Percentiles rank a stretch among this genome's conserved stretches.
Evolutionary conservation across 2,888 invertebrate species (phyloP).

Genomic region (Taphrorychus bicolor): DNA sequence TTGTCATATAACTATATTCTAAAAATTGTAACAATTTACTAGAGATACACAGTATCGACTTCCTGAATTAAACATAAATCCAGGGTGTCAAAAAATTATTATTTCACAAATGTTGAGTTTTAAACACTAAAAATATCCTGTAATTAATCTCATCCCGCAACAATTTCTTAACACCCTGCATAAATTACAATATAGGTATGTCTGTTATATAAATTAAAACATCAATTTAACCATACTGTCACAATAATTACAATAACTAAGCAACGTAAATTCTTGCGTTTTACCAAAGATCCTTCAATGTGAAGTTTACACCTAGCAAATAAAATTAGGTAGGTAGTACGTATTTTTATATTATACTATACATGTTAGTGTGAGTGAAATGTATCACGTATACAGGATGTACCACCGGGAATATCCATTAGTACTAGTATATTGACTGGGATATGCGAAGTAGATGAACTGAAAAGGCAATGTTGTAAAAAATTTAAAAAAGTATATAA

Average conservation of each 20-base stretch:
- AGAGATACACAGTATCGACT: constrained; percentile 63
- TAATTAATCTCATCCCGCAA: not conserved
- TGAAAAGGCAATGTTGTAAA: too few relatives aligned
- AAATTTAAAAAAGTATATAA: too few relatives aligned
- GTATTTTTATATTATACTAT: not conserved
- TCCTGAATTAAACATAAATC: constrained; percentile 32
- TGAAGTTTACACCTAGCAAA: constrained; percentile 50
- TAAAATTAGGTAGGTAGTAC: not conserved
- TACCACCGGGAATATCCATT: too few relatives aligned
- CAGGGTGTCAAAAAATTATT: constrained; percentile 26
- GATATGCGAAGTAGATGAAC: too few relatives aligned
- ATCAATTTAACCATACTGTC: not conserved
- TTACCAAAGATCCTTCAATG: constrained; percentile 52
- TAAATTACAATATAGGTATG: not conserved
- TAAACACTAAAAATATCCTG: not conserved
- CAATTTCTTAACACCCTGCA: not conserved
- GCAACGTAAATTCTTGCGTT: constrained; percentile 39
- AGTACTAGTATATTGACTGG: too few relatives aligned
- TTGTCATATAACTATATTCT: constrained; percentile 40
- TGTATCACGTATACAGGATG: not conserved
- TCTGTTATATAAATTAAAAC: not conserved
- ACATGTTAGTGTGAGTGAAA: not conserved
- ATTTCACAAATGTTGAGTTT: too few relatives aligned
- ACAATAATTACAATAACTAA: constrained; percentile 30
- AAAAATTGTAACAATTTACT: constrained; percentile 62